Evolutionary conservation across 2,888 invertebrate genomes (phyloP), one percentile per base, ranked within the genome.

Genomic region (Catocala nupta): DNA sequence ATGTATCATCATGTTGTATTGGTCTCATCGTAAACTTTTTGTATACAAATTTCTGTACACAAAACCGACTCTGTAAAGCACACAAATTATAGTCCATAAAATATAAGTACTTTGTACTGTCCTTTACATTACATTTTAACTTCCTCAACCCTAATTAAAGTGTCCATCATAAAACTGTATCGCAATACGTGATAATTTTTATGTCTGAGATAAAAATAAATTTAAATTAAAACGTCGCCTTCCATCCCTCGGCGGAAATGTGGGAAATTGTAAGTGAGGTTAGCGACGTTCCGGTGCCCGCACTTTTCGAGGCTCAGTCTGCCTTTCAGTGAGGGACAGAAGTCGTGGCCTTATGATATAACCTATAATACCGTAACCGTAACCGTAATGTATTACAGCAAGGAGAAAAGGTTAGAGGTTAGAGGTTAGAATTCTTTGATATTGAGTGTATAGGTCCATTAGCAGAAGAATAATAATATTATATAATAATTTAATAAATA

Each of bases 161-260:
- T 42, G 50, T n/a, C 52, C 8, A 34, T 55, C 63, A 62, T 75
- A 66, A 75, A 73, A 42, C 61, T 51, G 52, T 68, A 71, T 62
- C 52, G 59, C 70, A 70, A 75, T 65, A 68, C 57, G 76, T 75
- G 68, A 73, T 75, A 71, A 75, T 73, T 75, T 73, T 71, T 75
- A 70, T 70, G 59, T 45, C 52, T 55, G 48, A 64, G 70, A 73
- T 73, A 73, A 73, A 73, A 73, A 72, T 70, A 70, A 72, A 75
- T 73, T 58, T 59, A 73, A 64, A 67, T 75, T 71, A 56, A 56
- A 68, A 53, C 58, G 62, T 66, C 69, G 65, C 50, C 25, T 47
- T 7, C 25, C 51, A 39, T 44, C 63, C 63, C 51, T 58, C 49
- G 2, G 25, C 59, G 70, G 69, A 73, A 72, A 66, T 45, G 55